These are phyloP conservation scores for Columba janthina DNA, from an alignment of 2,113 vertebrate genomes.

Conservation along the genomic window DNA sequence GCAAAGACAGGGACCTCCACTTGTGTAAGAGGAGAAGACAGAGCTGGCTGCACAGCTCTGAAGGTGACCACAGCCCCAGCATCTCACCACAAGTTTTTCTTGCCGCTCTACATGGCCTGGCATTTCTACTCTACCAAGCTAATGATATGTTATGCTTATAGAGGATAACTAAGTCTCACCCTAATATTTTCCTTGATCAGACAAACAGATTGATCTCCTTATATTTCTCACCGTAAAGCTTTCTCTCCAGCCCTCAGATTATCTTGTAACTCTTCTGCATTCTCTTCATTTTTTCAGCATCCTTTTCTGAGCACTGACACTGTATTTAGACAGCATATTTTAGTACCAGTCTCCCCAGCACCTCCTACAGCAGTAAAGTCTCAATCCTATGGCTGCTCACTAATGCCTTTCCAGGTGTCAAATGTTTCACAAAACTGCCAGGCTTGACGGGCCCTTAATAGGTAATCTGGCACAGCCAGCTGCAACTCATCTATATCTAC, in stretches of 20 bases:
- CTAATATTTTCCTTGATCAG: background rate
- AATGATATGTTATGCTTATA: background rate
- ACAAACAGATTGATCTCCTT: constrained; percentile 13
- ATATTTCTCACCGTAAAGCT: background rate
- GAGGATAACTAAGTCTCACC: background rate
- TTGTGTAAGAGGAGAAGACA: background rate
- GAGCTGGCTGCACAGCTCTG: background rate
- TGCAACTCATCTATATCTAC: background rate
- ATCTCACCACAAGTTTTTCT: background rate
- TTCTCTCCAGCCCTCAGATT: background rate
- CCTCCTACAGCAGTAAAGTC: background rate
- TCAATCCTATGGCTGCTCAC: background rate
- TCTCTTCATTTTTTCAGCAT: background rate
- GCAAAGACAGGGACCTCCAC: background rate
- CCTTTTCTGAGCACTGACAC: background rate
- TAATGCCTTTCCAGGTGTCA: background rate
- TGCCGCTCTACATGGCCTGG: background rate
- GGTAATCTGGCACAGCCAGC: background rate
- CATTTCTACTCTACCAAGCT: background rate
- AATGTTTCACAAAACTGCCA: background rate
- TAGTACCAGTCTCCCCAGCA: background rate
- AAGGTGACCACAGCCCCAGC: background rate
- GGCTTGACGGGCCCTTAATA: background rate
- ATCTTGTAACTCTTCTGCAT: background rate
- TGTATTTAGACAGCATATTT: background rate